Base-by-base conservation (phyloP, 2,797 vertebrate species). In the Epinephelus malabaricus region DNA sequence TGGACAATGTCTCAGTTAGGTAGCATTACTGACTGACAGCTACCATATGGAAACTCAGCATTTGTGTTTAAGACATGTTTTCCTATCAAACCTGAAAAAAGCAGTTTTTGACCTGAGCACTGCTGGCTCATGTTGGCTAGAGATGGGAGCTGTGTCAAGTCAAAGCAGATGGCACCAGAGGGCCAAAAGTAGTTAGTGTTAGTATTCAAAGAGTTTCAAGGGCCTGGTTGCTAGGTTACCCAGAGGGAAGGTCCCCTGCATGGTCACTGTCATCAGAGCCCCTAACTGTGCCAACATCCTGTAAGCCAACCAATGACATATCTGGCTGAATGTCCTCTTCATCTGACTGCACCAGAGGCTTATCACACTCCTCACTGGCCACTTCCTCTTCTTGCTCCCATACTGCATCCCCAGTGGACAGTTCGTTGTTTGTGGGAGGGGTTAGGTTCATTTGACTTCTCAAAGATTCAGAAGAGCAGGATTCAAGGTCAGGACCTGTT, bases 301-400 rank as follows among this genome's bases (percentile, higher is more conserved):
- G 87, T 14, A 95, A 88, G 10, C 86, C 94, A 58, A 93, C 91
- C 47, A 98, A 91, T 9, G 94, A 94, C 23, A 92, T 95, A 91
- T 99, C 98, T 9, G 92, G 95, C 54, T 97, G 96, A 25, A 99
- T 92, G 4, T 98, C 97, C 69, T 99, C 98, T 73, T 99, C 98
- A 0, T 99, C 98, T 0, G 96, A 96, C 90, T 99, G 97, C 11
- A 99, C 89, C 4, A 96, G 47, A 0, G 95, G 97, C 0, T 93
- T 92, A 5, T 96, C 94, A 0, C 82, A 68, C 21, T 83, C 89
- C 67, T 96, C 95, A 25, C 89, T 90, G 18, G 43, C 82, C 1
- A 6, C 78, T 6, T 92, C 91, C 17, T 91, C 89, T 2, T 89
- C 91, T 2, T 73, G 89, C 17, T 84, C 80, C 78, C 81, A 85